Evolutionary conservation across 2,113 vertebrate genomes (phyloP), one percentile per base, ranked within the genome.

Genomic region (Oxygymnocypris stewartii): DNA sequence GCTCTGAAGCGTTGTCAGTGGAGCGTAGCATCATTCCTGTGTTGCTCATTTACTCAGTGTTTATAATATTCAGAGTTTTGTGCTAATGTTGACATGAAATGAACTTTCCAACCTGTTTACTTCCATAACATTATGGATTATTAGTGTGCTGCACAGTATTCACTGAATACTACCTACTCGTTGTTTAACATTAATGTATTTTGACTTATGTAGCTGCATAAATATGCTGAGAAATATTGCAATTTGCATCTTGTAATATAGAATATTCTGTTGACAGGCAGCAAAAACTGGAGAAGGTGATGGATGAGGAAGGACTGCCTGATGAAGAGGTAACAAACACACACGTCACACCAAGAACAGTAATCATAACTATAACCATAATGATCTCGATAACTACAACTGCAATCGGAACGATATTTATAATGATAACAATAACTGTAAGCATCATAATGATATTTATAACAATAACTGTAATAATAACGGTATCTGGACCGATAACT

Each of bases 301-400:
- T 97, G 96, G 96, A 97, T 90, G 96, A 97, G 90, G 96, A 97
- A 93, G 96, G 96, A 80, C 94, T 97, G 13, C 95, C 95, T 90
- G 96, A 97, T 87, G 96, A 97, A 90, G 96, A 97, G 96, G 96
- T 97, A 94, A 93, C 65, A 69, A 1, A 25, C 31, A 9, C 13
- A 14, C 69, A 71, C 40, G 3, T 13, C 6, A 40, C 44, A 13
- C 57, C 9, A 61, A 61, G 23, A 11, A 61, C 59, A 28, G 10
- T 63, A 63, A 63, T 1, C 10, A 63, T 28, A 37, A 25, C 59
- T 61, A 76, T 12, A 61, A 11, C 20, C 49, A 28, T 61, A 20
- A 54, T 79, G n/a, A 12, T 28, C 13, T 4, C 18, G 51, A 54
- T 54, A 18, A 54, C 51, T 54, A 57, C 18, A 57, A 57, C 18